These are phyloP conservation scores for Hiodon alosoides DNA, from an alignment of 2,113 vertebrate genomes.

Conservation along the genomic window DNA sequence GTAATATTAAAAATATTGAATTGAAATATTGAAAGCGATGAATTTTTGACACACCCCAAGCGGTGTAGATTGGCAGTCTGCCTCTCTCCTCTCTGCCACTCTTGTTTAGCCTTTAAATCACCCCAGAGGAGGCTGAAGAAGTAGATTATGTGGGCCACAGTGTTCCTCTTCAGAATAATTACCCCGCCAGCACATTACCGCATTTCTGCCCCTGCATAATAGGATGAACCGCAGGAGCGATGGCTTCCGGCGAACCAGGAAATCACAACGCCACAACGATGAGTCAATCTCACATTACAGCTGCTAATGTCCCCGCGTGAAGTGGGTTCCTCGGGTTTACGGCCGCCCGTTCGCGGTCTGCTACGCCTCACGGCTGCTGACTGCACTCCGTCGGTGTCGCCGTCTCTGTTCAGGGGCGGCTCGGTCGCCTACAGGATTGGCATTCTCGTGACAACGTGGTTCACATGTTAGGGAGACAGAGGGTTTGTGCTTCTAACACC, in stretches of 20 bases:
- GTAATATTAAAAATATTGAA: background rate
- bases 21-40: background rate
- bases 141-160: conserved; percentile 2
- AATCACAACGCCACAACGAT: background rate
- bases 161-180: background rate
- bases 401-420: too few relatives aligned
- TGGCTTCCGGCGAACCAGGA: background rate
- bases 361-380: too few relatives aligned
- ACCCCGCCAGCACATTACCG: background rate
- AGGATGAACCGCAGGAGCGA: background rate
- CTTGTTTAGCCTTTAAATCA: conserved; percentile 15
- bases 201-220: background rate
- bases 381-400: too few relatives aligned
- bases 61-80: background rate
- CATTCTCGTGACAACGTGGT: too few relatives aligned
- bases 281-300: too few relatives aligned
- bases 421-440: too few relatives aligned
- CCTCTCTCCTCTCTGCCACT: background rate
- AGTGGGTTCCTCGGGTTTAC: too few relatives aligned
- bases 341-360: too few relatives aligned
- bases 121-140: conserved; percentile 5
- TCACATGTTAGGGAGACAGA: too few relatives aligned
- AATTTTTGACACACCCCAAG: conserved; percentile 21
- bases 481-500: too few relatives aligned
- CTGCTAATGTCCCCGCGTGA: too few relatives aligned